Evolutionary conservation across 2,113 vertebrate species (phyloP).

Genomic region (Periophthalmodon schlosseri): DNA sequence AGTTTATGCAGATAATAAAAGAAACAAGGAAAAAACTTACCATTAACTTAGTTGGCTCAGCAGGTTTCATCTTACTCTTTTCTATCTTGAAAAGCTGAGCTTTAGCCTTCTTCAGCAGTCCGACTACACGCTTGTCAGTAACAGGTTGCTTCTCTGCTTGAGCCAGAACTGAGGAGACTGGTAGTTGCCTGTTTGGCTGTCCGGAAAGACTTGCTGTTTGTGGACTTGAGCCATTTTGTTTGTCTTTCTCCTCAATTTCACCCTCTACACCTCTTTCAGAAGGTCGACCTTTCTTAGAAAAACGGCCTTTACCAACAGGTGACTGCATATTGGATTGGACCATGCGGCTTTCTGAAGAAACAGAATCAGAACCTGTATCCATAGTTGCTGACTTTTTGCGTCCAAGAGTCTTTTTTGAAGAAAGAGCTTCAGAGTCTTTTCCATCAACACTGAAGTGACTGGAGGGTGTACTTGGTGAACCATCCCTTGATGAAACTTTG

Average conservation of each 20-base stretch:
- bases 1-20: not conserved
- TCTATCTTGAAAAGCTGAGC: constrained; percentile 95
- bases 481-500: constrained; percentile 63
- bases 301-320: constrained; percentile 83
- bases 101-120: constrained; percentile 93
- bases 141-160: constrained; percentile 92
- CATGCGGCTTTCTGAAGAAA: constrained; percentile 65
- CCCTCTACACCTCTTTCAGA: constrained; percentile 78
- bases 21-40: constrained; percentile 66
- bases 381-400: constrained; percentile 82
- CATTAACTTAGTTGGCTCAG: constrained; percentile 94
- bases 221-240: constrained; percentile 70
- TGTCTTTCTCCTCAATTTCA: constrained; percentile 83
- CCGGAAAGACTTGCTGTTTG: constrained; percentile 57
- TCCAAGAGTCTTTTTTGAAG: constrained; percentile 75
- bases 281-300: constrained; percentile 83
- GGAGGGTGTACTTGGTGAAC: constrained; percentile 63
- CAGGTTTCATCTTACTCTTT: constrained; percentile 93
- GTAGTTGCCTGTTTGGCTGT: constrained; percentile 76
- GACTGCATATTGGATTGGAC: constrained; percentile 69
- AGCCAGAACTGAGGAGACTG: constrained; percentile 86
- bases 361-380: constrained; percentile 72
- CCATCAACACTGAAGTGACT: constrained; percentile 67
- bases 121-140: constrained; percentile 91
- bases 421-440: constrained; percentile 68